These are phyloP conservation scores for Haliaeetus leucogaster DNA, from an alignment of 2,113 vertebrate species.

Conservation along the genomic window DNA sequence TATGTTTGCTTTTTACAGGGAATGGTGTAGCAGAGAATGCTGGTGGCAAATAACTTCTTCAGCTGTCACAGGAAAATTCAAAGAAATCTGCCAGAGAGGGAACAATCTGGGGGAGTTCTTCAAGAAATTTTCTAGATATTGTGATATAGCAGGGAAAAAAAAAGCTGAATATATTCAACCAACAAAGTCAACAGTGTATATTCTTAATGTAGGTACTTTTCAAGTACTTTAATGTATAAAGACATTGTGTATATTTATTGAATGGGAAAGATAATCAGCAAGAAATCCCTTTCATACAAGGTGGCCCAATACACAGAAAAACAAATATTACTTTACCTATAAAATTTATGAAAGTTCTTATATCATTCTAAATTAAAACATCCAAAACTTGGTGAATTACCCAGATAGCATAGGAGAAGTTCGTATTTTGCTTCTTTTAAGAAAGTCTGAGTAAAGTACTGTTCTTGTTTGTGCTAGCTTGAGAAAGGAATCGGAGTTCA, in stretches of 20 bases:
- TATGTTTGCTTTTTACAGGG: neutral
- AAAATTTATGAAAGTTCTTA: neutral
- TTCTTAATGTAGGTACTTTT: neutral
- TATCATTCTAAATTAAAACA: neutral
- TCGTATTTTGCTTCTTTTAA: neutral
- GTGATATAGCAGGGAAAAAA: neutral
- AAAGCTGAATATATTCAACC: neutral
- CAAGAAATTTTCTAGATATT: neutral
- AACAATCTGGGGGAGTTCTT: neutral
- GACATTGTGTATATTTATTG: neutral
- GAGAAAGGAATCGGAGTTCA: neutral
- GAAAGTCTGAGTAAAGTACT: neutral
- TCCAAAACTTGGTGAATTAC: neutral
- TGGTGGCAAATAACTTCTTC: neutral
- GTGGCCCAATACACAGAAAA: neutral
- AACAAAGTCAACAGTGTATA: neutral
- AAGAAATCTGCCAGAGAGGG: neutral
- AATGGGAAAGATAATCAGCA: neutral
- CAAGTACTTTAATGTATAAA: neutral
- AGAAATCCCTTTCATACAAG: neutral
- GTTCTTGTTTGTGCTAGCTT: neutral
- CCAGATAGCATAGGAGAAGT: neutral
- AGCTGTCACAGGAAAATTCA: neutral
- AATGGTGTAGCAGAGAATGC: neutral
- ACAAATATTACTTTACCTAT: neutral